Evolutionary conservation across 2,113 vertebrate genomes (phyloP).

Genomic region (Patagioenas fasciata): DNA sequence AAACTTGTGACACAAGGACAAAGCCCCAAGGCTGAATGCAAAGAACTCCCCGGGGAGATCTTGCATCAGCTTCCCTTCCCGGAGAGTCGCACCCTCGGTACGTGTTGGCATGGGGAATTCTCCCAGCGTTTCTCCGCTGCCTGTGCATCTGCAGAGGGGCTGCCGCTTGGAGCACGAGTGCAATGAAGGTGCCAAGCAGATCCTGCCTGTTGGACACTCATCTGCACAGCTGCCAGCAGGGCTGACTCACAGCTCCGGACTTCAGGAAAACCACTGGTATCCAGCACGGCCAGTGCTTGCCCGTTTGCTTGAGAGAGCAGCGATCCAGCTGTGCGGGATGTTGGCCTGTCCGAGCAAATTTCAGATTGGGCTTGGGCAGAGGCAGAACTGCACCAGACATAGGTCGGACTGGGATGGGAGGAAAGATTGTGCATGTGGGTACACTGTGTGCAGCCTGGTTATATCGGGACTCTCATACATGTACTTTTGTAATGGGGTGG

Average conservation of each 20-base stretch:
- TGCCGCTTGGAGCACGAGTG: background rate
- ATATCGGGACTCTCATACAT: accelerated
- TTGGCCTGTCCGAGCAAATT: background rate
- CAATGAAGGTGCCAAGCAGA: background rate
- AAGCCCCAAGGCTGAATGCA: slow-evolving; percentile 50
- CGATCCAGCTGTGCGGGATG: background rate
- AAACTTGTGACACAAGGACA: slow-evolving; percentile 61
- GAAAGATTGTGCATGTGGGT: too few species aligned
- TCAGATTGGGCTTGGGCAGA: accelerated
- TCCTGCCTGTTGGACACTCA: background rate
- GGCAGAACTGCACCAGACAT: accelerated
- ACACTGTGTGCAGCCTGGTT: background rate
- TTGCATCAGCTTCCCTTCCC: slow-evolving; percentile 27
- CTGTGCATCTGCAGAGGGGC: background rate
- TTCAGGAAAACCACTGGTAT: background rate
- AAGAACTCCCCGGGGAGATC: slow-evolving; percentile 16
- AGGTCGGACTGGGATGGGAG: accelerated
- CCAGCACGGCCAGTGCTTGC: background rate
- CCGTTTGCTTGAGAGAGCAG: background rate
- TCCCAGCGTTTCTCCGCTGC: background rate
- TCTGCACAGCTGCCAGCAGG: background rate
- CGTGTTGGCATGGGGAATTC: background rate
- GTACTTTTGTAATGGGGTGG: background rate
- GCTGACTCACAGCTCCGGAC: background rate
- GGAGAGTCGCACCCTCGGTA: background rate